These are phyloP conservation scores for Tachina lurida DNA, from an alignment of 2,888 invertebrate species.

Conservation along the genomic window DNA sequence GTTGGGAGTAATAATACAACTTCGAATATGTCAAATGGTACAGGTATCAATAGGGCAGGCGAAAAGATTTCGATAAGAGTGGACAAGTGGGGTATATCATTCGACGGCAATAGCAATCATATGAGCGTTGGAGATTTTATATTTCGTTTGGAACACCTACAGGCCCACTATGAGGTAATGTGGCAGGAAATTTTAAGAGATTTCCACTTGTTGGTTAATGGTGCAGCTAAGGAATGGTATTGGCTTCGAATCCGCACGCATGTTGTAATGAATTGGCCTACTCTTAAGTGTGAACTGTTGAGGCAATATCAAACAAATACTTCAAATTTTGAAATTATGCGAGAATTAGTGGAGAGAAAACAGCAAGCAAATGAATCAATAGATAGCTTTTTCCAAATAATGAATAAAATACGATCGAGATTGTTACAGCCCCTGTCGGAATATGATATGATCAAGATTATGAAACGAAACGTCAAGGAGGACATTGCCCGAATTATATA, in stretches of 20 bases:
- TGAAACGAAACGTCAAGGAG: constrained; percentile 8
- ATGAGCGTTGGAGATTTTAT: neutral
- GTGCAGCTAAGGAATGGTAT: neutral
- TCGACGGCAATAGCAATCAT: too few relatives aligned
- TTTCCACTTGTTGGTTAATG: constrained; percentile 12
- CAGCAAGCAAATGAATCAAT: constrained; percentile 5
- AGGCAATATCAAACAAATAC: neutral
- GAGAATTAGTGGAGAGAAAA: neutral
- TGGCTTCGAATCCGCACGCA: neutral
- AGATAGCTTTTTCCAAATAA: constrained; percentile 2
- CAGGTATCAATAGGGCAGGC: neutral
- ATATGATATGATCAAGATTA: neutral
- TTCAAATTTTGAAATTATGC: constrained; percentile 1
- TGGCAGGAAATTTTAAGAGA: constrained; percentile 12
- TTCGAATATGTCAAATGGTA: too few relatives aligned
- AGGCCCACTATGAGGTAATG: constrained; percentile 6
- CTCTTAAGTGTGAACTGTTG: neutral
- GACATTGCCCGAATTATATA: neutral
- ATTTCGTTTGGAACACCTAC: constrained; percentile 5
- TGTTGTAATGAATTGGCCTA: neutral
- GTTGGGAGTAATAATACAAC: too few relatives aligned
- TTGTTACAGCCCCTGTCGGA: neutral
- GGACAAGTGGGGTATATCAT: neutral
- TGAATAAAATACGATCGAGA: neutral
- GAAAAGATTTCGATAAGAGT: neutral